Evolutionary conservation across 2,888 invertebrate species (phyloP).

Genomic region (Caenorhabditis virilis): DNA sequence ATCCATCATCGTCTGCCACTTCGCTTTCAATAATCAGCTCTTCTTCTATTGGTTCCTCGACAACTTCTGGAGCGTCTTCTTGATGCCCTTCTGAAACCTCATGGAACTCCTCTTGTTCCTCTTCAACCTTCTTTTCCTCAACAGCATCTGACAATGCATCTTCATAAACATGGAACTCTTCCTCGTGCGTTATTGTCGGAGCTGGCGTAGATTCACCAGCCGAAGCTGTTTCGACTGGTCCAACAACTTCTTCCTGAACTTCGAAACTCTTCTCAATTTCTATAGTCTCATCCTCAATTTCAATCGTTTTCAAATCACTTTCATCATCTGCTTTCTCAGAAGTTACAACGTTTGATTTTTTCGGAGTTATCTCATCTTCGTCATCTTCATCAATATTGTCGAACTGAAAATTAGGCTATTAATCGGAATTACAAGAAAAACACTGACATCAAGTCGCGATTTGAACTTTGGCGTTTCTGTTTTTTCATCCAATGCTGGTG

Average conservation of each 20-base stretch:
- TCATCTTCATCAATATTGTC: constrained; percentile 1
- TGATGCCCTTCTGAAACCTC: neutral
- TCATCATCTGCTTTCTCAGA: neutral
- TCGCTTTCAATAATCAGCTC: neutral
- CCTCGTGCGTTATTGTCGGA: neutral
- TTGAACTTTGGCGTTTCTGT: neutral
- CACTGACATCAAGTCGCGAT: neutral
- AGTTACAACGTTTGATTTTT: neutral
- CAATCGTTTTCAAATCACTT: neutral
- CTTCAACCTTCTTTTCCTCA: neutral
- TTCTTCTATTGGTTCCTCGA: neutral
- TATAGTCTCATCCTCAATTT: constrained; percentile 1
- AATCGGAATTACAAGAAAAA: neutral
- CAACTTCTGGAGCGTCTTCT: neutral
- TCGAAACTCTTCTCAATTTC: constrained; percentile 6
- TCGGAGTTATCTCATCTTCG: neutral
- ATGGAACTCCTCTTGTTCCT: neutral
- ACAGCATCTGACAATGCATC: no score
- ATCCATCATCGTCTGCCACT: neutral
- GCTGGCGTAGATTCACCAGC: neutral
- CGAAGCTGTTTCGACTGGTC: neutral
- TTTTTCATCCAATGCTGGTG: neutral
- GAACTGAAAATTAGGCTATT: neutral
- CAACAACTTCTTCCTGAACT: neutral
- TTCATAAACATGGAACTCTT: no score